phyloP scores from a whole-genome alignment of 1,140 invertebrate species.

The Drosophila serrata region DNA sequence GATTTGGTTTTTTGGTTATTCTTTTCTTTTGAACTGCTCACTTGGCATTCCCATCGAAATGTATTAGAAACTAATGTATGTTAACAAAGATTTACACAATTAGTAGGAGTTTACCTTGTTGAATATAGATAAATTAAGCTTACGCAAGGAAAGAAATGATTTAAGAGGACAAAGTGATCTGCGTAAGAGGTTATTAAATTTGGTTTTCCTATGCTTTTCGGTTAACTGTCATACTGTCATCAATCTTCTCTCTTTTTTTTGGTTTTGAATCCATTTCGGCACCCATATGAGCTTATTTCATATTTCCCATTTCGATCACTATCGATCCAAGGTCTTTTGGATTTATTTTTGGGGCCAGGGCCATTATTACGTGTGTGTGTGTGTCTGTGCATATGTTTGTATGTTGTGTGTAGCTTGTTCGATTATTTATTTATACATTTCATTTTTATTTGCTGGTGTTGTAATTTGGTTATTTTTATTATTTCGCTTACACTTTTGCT shows the following conservation, averaged over 20 bases:
- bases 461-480: constrained; percentile 47
- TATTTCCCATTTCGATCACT: constrained; percentile 38
- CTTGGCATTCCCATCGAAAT: constrained; percentile 6
- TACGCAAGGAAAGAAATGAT: constrained; percentile 1
- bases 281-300: constrained; percentile 32
- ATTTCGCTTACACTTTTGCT: constrained; percentile 30
- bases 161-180: constrained; percentile 3
- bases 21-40: not conserved
- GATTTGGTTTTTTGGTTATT: constrained; percentile 8
- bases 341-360: constrained; percentile 36
- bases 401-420: constrained; percentile 12
- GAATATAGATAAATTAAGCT: constrained; percentile 6
- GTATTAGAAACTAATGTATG: constrained; percentile 4
- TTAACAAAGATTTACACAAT: constrained; percentile 13
- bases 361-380: constrained; percentile 27
- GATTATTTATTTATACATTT: constrained; percentile 41
- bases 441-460: constrained; percentile 51
- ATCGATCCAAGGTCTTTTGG: constrained; percentile 27
- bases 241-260: constrained; percentile 3
- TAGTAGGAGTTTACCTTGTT: constrained; percentile 17
- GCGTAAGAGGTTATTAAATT: constrained; percentile 12
- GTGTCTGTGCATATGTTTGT: constrained; percentile 21
- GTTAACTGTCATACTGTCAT: constrained; percentile 25
- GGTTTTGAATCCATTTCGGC: constrained; percentile 1
- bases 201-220: constrained; percentile 16